Percentiles rank a stretch among this genome's conserved stretches.
Conservation (phyloP, 2,113 vertebrate genomes). For the Phoxinus phoxinus region DNA sequence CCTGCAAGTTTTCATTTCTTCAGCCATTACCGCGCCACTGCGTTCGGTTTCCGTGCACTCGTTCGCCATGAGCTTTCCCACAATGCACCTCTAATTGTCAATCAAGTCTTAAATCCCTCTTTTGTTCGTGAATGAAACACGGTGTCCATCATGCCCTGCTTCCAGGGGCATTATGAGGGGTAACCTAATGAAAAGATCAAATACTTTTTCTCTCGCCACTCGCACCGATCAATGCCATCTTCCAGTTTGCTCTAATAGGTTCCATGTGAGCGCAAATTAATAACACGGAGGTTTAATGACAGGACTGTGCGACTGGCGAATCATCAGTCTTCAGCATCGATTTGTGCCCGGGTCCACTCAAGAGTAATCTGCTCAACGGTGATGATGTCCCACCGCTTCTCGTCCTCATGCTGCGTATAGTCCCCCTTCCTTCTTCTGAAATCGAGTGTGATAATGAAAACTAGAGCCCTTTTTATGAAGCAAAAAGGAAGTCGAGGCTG, state of each 20-base stretch:
- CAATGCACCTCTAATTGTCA: slow-evolving; percentile 45
- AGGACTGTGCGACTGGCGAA: slow-evolving; percentile 52
- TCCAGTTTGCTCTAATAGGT: slow-evolving; percentile 56
- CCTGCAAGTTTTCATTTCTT: slow-evolving; percentile 42
- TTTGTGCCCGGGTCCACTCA: slow-evolving; percentile 43
- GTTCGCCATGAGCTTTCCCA: neutral
- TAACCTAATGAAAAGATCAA: slow-evolving; percentile 65
- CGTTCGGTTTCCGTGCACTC: neutral
- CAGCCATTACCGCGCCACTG: slow-evolving; percentile 12
- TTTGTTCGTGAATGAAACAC: neutral
- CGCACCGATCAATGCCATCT: slow-evolving; percentile 57
- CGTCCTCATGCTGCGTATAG: neutral
- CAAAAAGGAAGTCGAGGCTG: neutral
- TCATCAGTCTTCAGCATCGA: slow-evolving; percentile 62
- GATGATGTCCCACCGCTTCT: no score
- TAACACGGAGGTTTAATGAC: slow-evolving; percentile 65
- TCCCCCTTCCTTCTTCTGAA: neutral
- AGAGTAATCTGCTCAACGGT: slow-evolving; percentile 16
- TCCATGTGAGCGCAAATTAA: slow-evolving; percentile 64
- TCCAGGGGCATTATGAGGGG: slow-evolving; percentile 56
- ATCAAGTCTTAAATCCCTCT: slow-evolving; percentile 33
- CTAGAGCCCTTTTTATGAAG: neutral
- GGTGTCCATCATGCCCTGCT: slow-evolving; percentile 3
- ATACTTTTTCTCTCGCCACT: slow-evolving; percentile 54
- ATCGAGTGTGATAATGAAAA: slow-evolving; percentile 14